These are phyloP conservation scores for Tribolium freemani DNA, from an alignment of 2,888 invertebrate genomes.

Conservation along the genomic window DNA sequence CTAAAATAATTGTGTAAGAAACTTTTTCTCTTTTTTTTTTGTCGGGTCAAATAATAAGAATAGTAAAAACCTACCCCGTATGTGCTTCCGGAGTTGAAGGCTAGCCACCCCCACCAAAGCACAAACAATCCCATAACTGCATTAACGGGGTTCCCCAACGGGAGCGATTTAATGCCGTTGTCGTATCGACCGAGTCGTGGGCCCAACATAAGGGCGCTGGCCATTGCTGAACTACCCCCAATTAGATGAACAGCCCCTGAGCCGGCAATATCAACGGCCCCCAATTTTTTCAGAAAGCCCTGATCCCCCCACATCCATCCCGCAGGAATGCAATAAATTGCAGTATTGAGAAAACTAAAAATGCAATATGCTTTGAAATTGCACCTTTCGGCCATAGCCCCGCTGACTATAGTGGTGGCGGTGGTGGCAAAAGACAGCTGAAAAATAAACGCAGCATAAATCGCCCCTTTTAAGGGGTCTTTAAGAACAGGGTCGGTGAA, in stretches of 20 bases:
- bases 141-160: slow-evolving; percentile 90
- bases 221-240: slow-evolving; percentile 83
- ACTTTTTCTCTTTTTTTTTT: background rate
- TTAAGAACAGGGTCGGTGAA: slow-evolving; percentile 82
- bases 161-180: slow-evolving; percentile 80
- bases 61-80: slow-evolving; percentile 75
- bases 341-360: slow-evolving; percentile 89
- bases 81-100: slow-evolving; percentile 94
- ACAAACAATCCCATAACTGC: slow-evolving; percentile 93
- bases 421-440: slow-evolving; percentile 92
- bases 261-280: slow-evolving; percentile 94
- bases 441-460: slow-evolving; percentile 90
- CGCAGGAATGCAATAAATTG: slow-evolving; percentile 93
- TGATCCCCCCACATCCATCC: slow-evolving; percentile 95
- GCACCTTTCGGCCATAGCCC: slow-evolving; percentile 96
- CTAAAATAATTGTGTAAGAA: too few relatives aligned
- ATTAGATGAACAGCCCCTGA: slow-evolving; percentile 92
- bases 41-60: background rate
- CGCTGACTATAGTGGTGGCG: slow-evolving; percentile 92
- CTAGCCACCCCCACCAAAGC: slow-evolving; percentile 97
- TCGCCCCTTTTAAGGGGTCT: slow-evolving; percentile 85
- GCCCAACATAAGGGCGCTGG: slow-evolving; percentile 91
- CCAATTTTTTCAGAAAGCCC: slow-evolving; percentile 86
- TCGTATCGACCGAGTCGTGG: slow-evolving; percentile 90
- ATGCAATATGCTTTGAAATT: slow-evolving; percentile 93